phyloP scores from a whole-genome alignment of 2,888 invertebrate genomes.

The Notocelia uddmanniana region DNA sequence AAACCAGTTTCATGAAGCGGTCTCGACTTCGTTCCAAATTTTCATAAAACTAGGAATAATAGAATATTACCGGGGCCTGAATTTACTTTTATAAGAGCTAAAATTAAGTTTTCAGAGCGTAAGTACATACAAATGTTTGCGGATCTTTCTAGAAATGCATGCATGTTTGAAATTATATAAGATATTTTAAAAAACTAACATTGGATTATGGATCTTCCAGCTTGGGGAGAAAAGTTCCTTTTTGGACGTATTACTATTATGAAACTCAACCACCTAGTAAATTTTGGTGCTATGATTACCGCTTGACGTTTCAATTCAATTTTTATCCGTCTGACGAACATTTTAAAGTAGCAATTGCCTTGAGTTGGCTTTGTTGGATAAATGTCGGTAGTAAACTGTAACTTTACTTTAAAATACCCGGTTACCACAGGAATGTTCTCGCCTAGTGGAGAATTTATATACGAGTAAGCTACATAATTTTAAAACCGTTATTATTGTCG shows the following conservation, averaged over 20 bases:
- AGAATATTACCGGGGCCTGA: background rate
- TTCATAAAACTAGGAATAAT: constrained; percentile 7
- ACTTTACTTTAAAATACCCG: background rate
- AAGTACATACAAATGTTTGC: constrained; percentile 10
- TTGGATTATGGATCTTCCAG: too few relatives aligned
- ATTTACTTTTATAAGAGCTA: background rate
- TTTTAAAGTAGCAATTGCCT: background rate
- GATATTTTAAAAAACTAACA: background rate
- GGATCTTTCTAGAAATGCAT: background rate
- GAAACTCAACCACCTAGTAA: too few relatives aligned
- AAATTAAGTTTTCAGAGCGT: constrained; percentile 10
- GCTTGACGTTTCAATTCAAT: background rate
- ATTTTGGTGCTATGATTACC: background rate
- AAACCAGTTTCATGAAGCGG: background rate
- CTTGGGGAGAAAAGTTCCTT: too few relatives aligned
- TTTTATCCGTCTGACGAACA: background rate
- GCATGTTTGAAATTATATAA: background rate
- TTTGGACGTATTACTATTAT: too few relatives aligned
- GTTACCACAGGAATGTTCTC: background rate
- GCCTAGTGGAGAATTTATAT: background rate
- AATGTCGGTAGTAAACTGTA: background rate
- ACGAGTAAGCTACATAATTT: too few relatives aligned
- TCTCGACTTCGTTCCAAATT: background rate
- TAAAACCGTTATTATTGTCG: background rate
- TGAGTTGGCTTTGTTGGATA: background rate